These are phyloP conservation scores for Chlorodrepanis virens DNA, from an alignment of 2,113 vertebrate genomes.

Conservation along the genomic window DNA sequence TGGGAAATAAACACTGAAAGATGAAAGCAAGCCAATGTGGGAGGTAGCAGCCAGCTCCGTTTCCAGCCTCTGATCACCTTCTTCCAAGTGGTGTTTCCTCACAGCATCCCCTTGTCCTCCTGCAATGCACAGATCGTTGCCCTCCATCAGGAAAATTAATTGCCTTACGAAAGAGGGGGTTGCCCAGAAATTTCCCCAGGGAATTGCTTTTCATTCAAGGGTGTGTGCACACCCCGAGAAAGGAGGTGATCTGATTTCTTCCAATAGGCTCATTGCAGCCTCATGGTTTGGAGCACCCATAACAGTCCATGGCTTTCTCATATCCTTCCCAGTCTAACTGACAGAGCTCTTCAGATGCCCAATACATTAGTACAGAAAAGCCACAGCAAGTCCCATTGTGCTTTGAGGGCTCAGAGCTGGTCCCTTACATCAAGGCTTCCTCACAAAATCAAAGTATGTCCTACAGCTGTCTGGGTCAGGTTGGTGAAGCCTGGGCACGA, in stretches of 20 bases:
- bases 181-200: not conserved
- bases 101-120: not conserved
- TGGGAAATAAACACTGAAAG: not conserved
- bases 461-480: not conserved
- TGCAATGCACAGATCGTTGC: not conserved
- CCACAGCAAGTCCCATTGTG: not conserved
- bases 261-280: not conserved
- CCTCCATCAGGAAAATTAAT: not conserved
- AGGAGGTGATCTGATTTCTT: not conserved
- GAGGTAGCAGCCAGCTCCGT: not conserved
- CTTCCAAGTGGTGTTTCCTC: not conserved
- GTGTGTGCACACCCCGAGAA: not conserved
- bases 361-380: not conserved
- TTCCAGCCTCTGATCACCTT: conserved; percentile 47
- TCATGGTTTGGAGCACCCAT: not conserved
- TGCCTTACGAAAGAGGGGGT: not conserved
- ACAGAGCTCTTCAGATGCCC: not conserved
- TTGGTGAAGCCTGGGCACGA: not conserved
- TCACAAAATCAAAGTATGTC: not conserved
- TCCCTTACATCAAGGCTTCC: not conserved
- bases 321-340: not conserved
- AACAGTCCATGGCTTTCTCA: not conserved
- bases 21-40: conserved; percentile 14
- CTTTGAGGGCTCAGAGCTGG: not conserved
- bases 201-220: not conserved